Conservation (phyloP, 2,888 invertebrate genomes). For the Plebejus anna region DNA sequence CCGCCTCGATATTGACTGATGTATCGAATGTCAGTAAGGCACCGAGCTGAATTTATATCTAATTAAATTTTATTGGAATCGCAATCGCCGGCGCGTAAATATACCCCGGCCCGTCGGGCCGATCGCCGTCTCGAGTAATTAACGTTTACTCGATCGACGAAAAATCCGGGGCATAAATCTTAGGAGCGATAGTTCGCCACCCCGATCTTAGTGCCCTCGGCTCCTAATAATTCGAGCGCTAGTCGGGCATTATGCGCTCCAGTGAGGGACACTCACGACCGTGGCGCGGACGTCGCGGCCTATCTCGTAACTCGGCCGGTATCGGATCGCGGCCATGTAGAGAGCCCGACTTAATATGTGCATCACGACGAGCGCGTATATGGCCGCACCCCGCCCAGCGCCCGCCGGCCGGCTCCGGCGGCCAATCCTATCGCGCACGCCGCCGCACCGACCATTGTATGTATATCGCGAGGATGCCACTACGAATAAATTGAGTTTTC, state of each 20-base stretch:
- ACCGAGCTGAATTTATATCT: slow-evolving; percentile 1
- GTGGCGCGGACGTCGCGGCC: slow-evolving; percentile 58
- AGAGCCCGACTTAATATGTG: slow-evolving; percentile 77
- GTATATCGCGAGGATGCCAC: slow-evolving; percentile 64
- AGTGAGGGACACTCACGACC: slow-evolving; percentile 64
- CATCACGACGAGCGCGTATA: slow-evolving; percentile 75
- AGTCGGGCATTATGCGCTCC: slow-evolving; percentile 56
- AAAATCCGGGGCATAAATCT: slow-evolving; percentile 6
- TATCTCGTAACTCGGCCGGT: slow-evolving; percentile 61
- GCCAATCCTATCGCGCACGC: slow-evolving; percentile 75
- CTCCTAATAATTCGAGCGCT: slow-evolving; percentile 58
- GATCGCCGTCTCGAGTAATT: background rate
- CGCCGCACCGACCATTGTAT: slow-evolving; percentile 73
- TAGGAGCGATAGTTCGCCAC: slow-evolving; percentile 35
- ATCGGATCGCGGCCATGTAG: slow-evolving; percentile 64
- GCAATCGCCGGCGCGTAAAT: background rate
- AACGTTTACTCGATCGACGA: slow-evolving; percentile 8
- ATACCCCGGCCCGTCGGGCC: background rate
- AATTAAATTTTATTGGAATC: slow-evolving; percentile 15
- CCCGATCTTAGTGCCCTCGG: slow-evolving; percentile 54
- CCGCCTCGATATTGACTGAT: slow-evolving; percentile 56
- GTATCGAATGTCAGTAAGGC: slow-evolving; percentile 31
- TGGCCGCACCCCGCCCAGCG: slow-evolving; percentile 65
- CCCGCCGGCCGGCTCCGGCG: slow-evolving; percentile 57
- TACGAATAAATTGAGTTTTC: slow-evolving; percentile 69